Conservation (phyloP, 2,113 vertebrate genomes). For the Bos taurus region ARS-UCD2.0 NC_037330.1:87395501-87396000, state of each 20-base stretch:
- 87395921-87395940: not conserved
- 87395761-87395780: not conserved
- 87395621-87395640: not conserved
- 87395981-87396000: not conserved
- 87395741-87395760: not conserved
- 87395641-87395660: not conserved
- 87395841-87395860: not conserved
- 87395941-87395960: not conserved
- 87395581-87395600: not conserved
- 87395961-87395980: not conserved
- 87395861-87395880: not conserved
- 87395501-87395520: not conserved
- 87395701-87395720: not conserved
- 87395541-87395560: not conserved
- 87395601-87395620: not conserved
- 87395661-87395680: not conserved
- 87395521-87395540: not conserved
- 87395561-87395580: not conserved
- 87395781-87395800: not conserved
- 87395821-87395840: not conserved
- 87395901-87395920: not conserved
- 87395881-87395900: not conserved
- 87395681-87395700: fast-evolving
- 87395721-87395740: not conserved
- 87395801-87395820: not conserved